Base-by-base conservation (phyloP, 2,888 invertebrate species). In the Troides oblongomaculatus region DNA sequence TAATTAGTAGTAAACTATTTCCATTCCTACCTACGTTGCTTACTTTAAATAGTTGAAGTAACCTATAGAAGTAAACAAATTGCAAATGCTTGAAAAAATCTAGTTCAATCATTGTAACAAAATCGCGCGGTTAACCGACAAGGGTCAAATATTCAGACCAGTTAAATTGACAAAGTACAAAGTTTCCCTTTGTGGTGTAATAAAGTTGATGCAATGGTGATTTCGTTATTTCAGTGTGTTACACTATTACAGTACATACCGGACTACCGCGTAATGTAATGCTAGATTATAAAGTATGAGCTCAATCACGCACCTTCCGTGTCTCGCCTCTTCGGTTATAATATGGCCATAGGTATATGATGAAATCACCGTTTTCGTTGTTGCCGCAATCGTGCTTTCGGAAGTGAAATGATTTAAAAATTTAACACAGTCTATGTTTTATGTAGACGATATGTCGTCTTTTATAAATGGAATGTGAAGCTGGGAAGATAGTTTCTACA, bases 161-260 rank as follows among this genome's bases (percentile, higher is more conserved):
- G 14, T 60, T 66, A 66, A 50, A 53, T 61, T 23, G 53, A 66
- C 60, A 60, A 64, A 68, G 53, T 64, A 25, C 68, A 10, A 50
- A 64, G 62, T 66, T 63, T 70, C 66, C 59, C 63, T 66, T 53
- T 23, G 59, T 66, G 62, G 50, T 43, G 70, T 70, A 70, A 66
- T 36, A 43, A 56, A 66, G 66, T 66, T 66, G 59, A 39, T 21
- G 62, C 63, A 70, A 70, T 39, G 5, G 50, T 17, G 25, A 66
- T 70, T 69, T 62, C 65, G 36, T 66, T 70, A 67, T 66, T 66
- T 60, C 63, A 58, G 66, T 67, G 61, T 67, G 64, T 61, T 63
- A 67, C 63, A 39, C 1, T 64, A 23, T 70, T 67, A 70, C 70
- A 64, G 64, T 63, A 66, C 66, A 60, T 63, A 53, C 62, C 17